Base-by-base conservation (phyloP, 2,797 vertebrate genomes). In the Siniperca scherzeri region DNA sequence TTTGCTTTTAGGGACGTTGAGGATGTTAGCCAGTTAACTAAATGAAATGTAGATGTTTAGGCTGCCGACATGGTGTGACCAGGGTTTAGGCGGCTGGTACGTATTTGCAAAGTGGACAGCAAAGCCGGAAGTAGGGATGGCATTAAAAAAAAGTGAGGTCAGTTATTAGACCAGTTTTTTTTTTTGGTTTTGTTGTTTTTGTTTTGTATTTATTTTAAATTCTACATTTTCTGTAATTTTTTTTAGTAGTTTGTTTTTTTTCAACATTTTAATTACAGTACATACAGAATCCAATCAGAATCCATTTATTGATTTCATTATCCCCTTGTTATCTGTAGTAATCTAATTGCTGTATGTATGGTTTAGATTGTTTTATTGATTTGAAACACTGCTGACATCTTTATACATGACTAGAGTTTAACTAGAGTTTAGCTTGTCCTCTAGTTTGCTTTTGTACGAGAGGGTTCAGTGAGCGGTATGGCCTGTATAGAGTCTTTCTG, bases 1-100 rank as follows among this genome's bases (percentile, higher is more conserved):
- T 93, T 92, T 83, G 92, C 78, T 81, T 81, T 82, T 76, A 90
- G 79, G 70, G 83, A 83, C 74, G 12, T 57, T 72, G 62, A 84
- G 66, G 81, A 89, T 75, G 86, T 90, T 85, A 71, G 71, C 53
- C 80, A 55, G 70, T 78, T 78, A 79, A 84, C 70, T 80, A 81
- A 84, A 88, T 89, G 76, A 90, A 88, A 89, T 82, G 80, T 89
- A 59, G 84, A 90, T 73, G 78, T 89, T 85, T 75, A 61, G 50
- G 70, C 56, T 81, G 68, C 27, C 2, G 56, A 27, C 38, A 42
- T 62, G 52, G 11, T 61, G 44, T 25, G 56, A 60, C 48, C 40
- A 19, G 27, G 64, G 57, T 73, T 27, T 46, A 64, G 46, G 11
- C 3, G 11, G 50, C 65, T 74, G 42, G 36, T 65, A 16, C 2